Base-by-base conservation (phyloP, 2,113 vertebrate genomes). In the Coregonus clupeaformis region DNA sequence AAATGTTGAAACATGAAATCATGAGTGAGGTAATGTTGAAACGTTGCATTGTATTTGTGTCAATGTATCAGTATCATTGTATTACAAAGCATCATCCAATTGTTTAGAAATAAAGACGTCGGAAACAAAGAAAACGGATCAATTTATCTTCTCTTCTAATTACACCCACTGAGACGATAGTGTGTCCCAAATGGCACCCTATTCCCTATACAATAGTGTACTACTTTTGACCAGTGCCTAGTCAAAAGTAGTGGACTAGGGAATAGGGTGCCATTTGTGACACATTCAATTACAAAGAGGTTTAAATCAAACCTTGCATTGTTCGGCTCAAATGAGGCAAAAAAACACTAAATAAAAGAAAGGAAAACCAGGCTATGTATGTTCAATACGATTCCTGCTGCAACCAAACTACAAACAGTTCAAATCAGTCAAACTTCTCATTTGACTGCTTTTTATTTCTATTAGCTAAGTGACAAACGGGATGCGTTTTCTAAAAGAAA, bases 401-500 rank as follows among this genome's bases (percentile, higher is more conserved):
- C 3, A 49, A 49, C 9, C 47, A 49, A 78, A 75, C 78, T 72
- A 73, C 82, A 79, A 36, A 67, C 70, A 84, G 72, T 11, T 42
- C 1, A 42, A 7, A 42, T 42, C 36, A 42, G 36, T 89, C 82
- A 75, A 80, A 85, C 70, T 69, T 81, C 65, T 80, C 52, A 72
- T 72, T 78, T 69, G 45, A 72, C 32, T 36, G 62, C 69, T 70
- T 16, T 73, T 79, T 69, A 63, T 69, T 78, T 24, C 30, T 63
- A 27, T 42, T 6, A 42, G 74, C 5, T 42, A 42, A 42, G 36
- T 42, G 36, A 42, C 9, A 87, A 83, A 88, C 84, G 59, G 84
- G 79, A 85, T 60, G 76, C 87, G 80, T 89, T 85, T 76, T 89
- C 77, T 83, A 76, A 81, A 81, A 86, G 77, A 68, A 63, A 11